Base-by-base conservation (phyloP, 64 coral and sea anemone species). In the Montipora cactus region DNA sequence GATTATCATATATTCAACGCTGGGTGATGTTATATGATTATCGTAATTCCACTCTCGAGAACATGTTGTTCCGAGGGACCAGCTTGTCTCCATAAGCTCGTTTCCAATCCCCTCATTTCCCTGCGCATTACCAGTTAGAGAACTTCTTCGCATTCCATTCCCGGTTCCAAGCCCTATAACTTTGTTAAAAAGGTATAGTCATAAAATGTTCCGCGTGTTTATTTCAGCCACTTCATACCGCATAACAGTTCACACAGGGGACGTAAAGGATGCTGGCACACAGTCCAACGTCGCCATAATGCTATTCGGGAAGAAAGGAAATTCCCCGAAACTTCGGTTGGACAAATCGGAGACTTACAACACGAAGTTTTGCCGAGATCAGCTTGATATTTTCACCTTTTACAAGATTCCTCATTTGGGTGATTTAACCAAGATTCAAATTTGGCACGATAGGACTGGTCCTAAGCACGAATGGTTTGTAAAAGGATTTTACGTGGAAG, bases 381-480 rank as follows among this genome's bases (percentile, higher is more conserved):
- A 98, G 95, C 59, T 99, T 5, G 97, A 99, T 79, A 89, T 99
- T 1, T 99, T 99, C 55, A 94, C 87, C 5, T 72, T 92, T 25
- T 75, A 94, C 9, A 90, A 91, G 4, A 44, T 89, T 2, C 83
- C 50, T 8, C 28, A 78, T 8, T 49, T 99, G 5, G 97, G 97
- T 0, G 97, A 99, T 15, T 78, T 99, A 19, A 75, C 51, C 18
- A 99, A 99, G 46, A 68, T 99, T 19, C 92, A 52, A 19, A 67
- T 93, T 20, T 99, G 97, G 97, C 97, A 99, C 59, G 97, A 99
- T 57, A 99, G 94, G 44, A 92, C 92, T 12, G 97, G 97, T 0
- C 22, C 74, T n/a, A 96, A 94, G 48, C 97, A 91, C 0, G 95
- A 93, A 19, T 99, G 97, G 97, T 91, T 92, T 47, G 94, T 99